Percentiles rank a stretch among this genome's conserved stretches.
phyloP scores from a whole-genome alignment of 2,113 vertebrate species.

The Gallinago media region DNA sequence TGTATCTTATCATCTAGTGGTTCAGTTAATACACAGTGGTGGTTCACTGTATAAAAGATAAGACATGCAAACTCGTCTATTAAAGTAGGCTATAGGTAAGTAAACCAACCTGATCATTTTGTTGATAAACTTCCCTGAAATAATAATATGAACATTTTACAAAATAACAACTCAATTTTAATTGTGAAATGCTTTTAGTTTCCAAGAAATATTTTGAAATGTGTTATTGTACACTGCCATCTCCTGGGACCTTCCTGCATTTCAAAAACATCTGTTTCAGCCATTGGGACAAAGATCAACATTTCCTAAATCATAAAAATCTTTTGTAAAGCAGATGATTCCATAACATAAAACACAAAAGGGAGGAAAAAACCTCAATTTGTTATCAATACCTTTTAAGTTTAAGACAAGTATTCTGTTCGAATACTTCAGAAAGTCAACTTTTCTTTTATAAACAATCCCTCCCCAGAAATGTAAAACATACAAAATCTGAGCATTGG shows the following conservation, averaged over 20 bases:
- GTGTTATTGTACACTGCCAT: slow-evolving; percentile 29
- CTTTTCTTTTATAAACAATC: not conserved
- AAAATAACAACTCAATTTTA: slow-evolving; percentile 2
- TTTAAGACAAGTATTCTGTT: not conserved
- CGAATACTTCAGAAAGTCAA: not conserved
- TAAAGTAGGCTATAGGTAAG: not conserved
- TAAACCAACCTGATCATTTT: not conserved
- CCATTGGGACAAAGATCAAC: not conserved
- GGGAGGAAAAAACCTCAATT: not conserved
- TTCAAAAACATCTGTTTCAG: slow-evolving; percentile 6
- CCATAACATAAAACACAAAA: not conserved
- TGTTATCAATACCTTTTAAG: not conserved
- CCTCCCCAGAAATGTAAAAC: not conserved
- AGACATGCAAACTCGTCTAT: not conserved
- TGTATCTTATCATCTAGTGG: not conserved
- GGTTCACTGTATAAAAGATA: not conserved
- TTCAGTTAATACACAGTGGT: not conserved
- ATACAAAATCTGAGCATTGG: not conserved
- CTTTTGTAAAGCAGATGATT: not conserved
- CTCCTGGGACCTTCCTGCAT: slow-evolving; percentile 51
- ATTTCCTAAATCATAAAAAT: not conserved
- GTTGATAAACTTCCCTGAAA: not conserved
- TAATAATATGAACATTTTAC: not conserved
- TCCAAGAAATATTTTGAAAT: slow-evolving; percentile 32
- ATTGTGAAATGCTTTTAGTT: slow-evolving; percentile 1